A percentile compares a stretch with the other conserved stretches of the same genome.
These are phyloP conservation scores for Mylabris phalerata DNA, from an alignment of 1,140 invertebrate species.

Conservation along the genomic window DNA sequence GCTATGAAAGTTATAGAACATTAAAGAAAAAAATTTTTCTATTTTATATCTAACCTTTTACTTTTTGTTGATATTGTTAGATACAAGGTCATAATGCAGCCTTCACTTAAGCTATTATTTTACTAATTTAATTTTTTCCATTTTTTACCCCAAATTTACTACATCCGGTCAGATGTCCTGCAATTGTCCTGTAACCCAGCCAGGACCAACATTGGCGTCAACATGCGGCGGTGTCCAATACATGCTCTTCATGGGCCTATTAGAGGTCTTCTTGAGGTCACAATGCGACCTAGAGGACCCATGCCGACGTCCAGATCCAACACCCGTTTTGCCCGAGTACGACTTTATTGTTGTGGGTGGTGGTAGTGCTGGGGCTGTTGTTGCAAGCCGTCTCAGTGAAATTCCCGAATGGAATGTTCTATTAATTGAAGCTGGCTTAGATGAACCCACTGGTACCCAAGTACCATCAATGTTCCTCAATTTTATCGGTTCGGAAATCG, in stretches of 20 bases:
- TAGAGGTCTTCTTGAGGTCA: constrained; percentile 74
- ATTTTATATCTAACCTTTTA: no score
- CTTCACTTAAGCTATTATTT: no score
- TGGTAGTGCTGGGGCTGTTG: constrained; percentile 77
- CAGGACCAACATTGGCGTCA: constrained; percentile 70
- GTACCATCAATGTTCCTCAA: constrained; percentile 81
- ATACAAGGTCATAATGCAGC: no score
- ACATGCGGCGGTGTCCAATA: constrained; percentile 74
- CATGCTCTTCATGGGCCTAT: constrained; percentile 80
- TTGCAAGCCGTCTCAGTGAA: constrained; percentile 73
- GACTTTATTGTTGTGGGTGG: constrained; percentile 84
- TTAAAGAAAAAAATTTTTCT: no score
- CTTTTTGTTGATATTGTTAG: no score
- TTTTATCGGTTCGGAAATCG: constrained; percentile 72
- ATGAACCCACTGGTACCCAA: constrained; percentile 76
- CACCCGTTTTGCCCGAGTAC: constrained; percentile 49
- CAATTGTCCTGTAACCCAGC: constrained; percentile 62
- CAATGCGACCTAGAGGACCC: constrained; percentile 81
- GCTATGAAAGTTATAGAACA: no score
- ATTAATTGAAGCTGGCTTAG: constrained; percentile 74
- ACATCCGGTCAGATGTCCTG: constrained; percentile 28
- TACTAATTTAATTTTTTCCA: no score
- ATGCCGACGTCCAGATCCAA: constrained; percentile 58
- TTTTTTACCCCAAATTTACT: no score
- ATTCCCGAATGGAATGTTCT: constrained; percentile 72